Evolutionary conservation across 2,797 vertebrate genomes (phyloP), one percentile per base, ranked within the genome.

Genomic region (Anguilla megastoma): DNA sequence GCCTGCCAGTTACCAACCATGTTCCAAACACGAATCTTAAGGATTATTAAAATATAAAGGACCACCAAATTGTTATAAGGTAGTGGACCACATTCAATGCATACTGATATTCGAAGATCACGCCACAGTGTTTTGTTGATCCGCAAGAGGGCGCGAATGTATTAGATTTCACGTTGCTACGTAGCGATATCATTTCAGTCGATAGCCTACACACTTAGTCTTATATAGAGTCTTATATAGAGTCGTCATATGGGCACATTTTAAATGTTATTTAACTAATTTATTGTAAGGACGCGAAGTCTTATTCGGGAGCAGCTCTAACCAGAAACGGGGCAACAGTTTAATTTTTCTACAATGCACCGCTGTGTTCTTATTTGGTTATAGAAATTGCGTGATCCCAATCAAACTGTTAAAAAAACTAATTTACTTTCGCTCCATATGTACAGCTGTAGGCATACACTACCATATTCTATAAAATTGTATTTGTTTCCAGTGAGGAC

Each of bases 91-190:
- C 36, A 79, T 10, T 3, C 21, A 8, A 50, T 8, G 18, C 7
- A 24, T 48, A 5, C 8, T 12, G 24, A 50, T 82, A 48, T 50
- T 82, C 41, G 10, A 82, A n/a, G 45, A n/a, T 24, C 24, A 82
- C 27, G 10, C 18, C 45, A n/a, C 45, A n/a, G 21, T 50, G 79
- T 6, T 10, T 54, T 58, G 1, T 33, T 84, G 27, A 56, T 54
- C 83, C 48, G 14, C 83, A 84, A 30, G 83, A 54, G 83, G 83
- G 82, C 21, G 82, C 52, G 1, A 84, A 54, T 27, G 52, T 18
- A 30, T 54, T 27, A 84, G n/a, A 56, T 30, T 56, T 84, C 48
- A 27, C 6, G 79, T 82, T 82, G 50, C 24, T 3, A 58, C 14
- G 0, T 58, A 66, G 63, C 21, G n/a, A 9, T 27, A 63, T 21